These are phyloP conservation scores for Drosophila limbata DNA, from an alignment of 2,888 invertebrate species.

Conservation along the genomic window DNA sequence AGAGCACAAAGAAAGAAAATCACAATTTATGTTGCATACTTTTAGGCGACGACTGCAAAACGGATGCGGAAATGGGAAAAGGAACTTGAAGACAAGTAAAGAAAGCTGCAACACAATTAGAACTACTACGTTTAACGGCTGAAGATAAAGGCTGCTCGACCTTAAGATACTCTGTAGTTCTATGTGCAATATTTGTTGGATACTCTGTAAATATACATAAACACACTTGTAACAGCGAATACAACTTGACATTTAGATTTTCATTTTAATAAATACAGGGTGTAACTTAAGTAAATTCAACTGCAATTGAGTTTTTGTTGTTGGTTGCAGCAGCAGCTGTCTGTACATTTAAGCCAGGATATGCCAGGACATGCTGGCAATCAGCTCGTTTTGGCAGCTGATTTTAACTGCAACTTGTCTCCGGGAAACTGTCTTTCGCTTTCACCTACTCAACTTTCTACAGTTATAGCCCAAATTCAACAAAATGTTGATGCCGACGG, in stretches of 20 bases:
- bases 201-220: background rate
- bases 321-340: constrained; percentile 8
- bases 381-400: constrained; percentile 11
- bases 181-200: background rate
- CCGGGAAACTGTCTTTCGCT: constrained; percentile 20
- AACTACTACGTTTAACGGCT: background rate
- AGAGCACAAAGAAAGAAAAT: background rate
- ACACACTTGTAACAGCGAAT: background rate
- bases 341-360: constrained; percentile 8
- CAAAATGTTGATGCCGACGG: constrained; percentile 46
- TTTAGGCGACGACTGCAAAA: background rate
- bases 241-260: background rate
- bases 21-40: constrained; percentile 13
- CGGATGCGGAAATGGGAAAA: constrained; percentile 11
- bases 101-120: background rate
- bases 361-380: constrained; percentile 4
- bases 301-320: background rate
- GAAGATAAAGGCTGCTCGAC: background rate
- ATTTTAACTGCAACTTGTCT: constrained; percentile 18
- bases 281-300: background rate
- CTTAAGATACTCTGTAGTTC: background rate
- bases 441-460: constrained; percentile 51
- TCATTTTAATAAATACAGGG: background rate
- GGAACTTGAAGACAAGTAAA: background rate
- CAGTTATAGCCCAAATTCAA: constrained; percentile 36